Base-by-base conservation (phyloP, 2,113 vertebrate species). In the Chaetura pelagica region DNA sequence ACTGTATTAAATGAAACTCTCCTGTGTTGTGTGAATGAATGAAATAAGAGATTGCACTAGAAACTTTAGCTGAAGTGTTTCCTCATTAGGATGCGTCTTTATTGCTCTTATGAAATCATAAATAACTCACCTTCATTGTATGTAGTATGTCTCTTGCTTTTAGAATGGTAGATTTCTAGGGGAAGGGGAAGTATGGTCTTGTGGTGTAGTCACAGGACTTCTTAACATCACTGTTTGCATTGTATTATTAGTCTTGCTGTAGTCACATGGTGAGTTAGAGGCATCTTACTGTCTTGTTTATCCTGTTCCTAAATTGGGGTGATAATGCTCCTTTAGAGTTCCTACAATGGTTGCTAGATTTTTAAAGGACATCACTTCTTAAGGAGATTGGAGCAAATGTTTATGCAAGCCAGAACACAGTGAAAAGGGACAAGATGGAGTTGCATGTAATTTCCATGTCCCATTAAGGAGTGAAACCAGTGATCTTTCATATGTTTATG, bases 141-240 rank as follows among this genome's bases (percentile, higher is more conserved):
- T 38, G 38, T 38, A 38, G 38, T 38, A 38, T 38, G 85, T 95
- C 48, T 86, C 52, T 94, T 90, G 51, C 94, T 96, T 93, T 93
- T 87, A 95, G 96, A 94, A 69, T 79, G 73, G 82, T 94, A 91
- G 62, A 88, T 97, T 95, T 93, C 77, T 94, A 88, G 75, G 59
- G 42, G 84, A 95, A 96, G 40, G 64, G 46, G 55, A 93, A 71
- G 29, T 38, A 27, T 5, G 18, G 34, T 71, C 42, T 90, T 77
- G 35, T 76, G 72, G 26, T 72, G 34, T 77, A 10, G 48, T 94
- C 82, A 89, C 44, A 86, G 68, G 48, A 59, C 57, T 91, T 90
- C 26, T 58, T 61, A 58, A 71, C 20, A 54, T 81, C 61, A 48
- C 40, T 73, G 16, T 74, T 62, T 73, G 62, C 35, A n/a, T 55